These are phyloP conservation scores for Glossophaga mutica DNA, from an alignment of 2,797 vertebrate species.

Conservation along the genomic window DNA sequence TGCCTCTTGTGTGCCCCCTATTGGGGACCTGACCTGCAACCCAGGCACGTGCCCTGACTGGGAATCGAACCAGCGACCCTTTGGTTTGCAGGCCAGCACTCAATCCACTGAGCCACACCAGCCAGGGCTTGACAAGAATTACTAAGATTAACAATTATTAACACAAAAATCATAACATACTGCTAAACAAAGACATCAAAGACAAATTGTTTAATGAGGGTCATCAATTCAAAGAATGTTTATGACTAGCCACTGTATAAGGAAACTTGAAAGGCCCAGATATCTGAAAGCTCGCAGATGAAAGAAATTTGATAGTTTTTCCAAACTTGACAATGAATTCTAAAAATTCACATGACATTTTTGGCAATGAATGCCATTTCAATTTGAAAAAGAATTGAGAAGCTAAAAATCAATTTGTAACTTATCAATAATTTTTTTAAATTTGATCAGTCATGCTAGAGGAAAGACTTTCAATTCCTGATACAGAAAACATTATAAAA, in stretches of 20 bases:
- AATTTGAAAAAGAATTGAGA: background rate
- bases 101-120: no score
- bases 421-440: background rate
- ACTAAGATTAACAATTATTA: background rate
- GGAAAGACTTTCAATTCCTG: background rate
- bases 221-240: constrained; percentile 24
- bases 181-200: background rate
- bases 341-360: background rate
- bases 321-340: background rate
- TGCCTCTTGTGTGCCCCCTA: no score
- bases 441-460: background rate
- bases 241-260: background rate
- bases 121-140: background rate
- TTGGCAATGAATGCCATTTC: background rate
- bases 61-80: no score
- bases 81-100: no score
- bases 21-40: no score
- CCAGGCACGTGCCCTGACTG: no score
- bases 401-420: background rate
- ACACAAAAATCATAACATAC: background rate
- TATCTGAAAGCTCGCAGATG: background rate
- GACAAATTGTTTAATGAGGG: background rate
- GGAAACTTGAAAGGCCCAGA: background rate
- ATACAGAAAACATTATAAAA: background rate
- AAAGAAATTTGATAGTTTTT: background rate